A percentile compares a stretch with the other conserved stretches of the same genome.
These are phyloP conservation scores for Carcina quercana DNA, from an alignment of 2,888 invertebrate genomes.

Conservation along the genomic window DNA sequence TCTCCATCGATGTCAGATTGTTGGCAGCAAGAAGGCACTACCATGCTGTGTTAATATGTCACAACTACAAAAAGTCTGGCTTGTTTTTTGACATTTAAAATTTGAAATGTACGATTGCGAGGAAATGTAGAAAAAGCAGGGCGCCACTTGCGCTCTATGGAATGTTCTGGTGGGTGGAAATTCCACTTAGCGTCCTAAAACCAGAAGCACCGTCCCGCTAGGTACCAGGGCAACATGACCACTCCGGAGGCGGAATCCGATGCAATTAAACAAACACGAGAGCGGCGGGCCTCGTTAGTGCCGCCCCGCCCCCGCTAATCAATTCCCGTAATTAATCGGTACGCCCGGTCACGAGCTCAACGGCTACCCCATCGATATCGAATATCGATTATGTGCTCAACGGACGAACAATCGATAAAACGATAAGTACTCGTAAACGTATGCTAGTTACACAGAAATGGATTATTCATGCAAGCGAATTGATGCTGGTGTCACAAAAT, in stretches of 20 bases:
- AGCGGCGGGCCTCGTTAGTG: constrained; percentile 49
- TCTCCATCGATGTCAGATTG: too few relatives aligned
- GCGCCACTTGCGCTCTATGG: too few relatives aligned
- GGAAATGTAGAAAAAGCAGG: too few relatives aligned
- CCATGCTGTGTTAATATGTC: too few relatives aligned
- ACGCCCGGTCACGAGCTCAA: constrained; percentile 16
- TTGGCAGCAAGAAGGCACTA: too few relatives aligned
- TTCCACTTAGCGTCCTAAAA: constrained; percentile 24
- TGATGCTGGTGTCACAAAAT: too few relatives aligned
- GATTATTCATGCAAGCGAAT: not conserved
- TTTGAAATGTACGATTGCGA: too few relatives aligned
- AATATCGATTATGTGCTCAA: constrained; percentile 40
- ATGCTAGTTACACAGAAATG: not conserved
- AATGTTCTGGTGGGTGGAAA: too few relatives aligned
- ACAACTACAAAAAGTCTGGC: too few relatives aligned
- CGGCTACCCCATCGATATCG: constrained; percentile 16
- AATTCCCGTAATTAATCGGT: constrained; percentile 60
- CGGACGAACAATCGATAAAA: constrained; percentile 28
- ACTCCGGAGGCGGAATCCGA: constrained; percentile 34
- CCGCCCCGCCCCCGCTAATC: constrained; percentile 52
- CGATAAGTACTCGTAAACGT: constrained; percentile 16
- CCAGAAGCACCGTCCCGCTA: constrained; percentile 31
- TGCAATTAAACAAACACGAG: constrained; percentile 62
- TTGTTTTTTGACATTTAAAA: too few relatives aligned
- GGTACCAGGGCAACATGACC: constrained; percentile 21